These are phyloP conservation scores for Mimumesa dahlbomi DNA, from an alignment of 2,888 invertebrate genomes.

Conservation along the genomic window DNA sequence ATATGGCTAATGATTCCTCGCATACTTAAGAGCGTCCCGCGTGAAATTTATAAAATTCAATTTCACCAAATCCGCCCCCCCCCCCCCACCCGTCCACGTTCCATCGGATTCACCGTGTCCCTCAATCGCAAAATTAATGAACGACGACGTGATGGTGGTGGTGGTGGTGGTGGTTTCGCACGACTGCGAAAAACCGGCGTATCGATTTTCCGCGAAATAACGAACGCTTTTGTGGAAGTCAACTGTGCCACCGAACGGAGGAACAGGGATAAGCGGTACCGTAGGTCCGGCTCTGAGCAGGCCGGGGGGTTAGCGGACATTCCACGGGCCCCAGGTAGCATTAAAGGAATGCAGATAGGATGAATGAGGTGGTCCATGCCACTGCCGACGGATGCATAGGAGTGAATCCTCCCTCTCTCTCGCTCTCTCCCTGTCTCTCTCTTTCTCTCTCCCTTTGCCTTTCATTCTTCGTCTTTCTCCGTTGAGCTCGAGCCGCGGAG, in stretches of 20 bases:
- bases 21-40: neutral
- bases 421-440: constrained; percentile 10
- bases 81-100: neutral
- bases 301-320: constrained; percentile 64
- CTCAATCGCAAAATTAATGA: neutral
- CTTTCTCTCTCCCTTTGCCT: constrained; percentile 1
- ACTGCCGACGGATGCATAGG: constrained; percentile 68
- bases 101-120: neutral
- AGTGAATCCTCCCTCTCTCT: constrained; percentile 52
- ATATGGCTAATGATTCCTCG: constrained; percentile 31
- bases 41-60: constrained; percentile 16
- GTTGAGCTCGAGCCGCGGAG: neutral
- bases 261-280: constrained; percentile 57
- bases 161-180: neutral
- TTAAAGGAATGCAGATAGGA: constrained; percentile 78
- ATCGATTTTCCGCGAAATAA: constrained; percentile 18
- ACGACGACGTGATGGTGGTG: neutral
- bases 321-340: constrained; percentile 78
- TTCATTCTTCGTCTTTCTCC: no score
- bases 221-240: constrained; percentile 22
- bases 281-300: constrained; percentile 62
- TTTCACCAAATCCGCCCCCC: neutral
- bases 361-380: constrained; percentile 78
- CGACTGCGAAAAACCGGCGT: neutral
- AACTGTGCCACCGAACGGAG: constrained; percentile 2